phyloP scores from a whole-genome alignment of 1,140 invertebrate genomes.

The Archivesica marissinica region DNA sequence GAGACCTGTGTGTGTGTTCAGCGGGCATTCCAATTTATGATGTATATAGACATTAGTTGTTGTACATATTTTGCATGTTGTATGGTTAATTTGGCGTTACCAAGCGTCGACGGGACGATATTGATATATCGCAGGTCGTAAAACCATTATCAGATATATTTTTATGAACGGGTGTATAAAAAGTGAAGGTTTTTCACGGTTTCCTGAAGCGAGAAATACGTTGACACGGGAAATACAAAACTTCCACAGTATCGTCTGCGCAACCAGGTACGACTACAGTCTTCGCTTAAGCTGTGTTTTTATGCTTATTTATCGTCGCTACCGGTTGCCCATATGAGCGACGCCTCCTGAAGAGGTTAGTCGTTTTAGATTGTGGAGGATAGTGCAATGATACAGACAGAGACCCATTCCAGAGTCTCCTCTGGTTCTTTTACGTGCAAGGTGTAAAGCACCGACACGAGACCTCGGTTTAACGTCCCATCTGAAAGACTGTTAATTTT shows the following conservation, averaged over 20 bases:
- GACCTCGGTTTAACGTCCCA: no score
- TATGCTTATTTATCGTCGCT: no score
- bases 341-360: no score
- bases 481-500: no score
- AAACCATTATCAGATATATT: constrained; percentile 13
- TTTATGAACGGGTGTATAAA: constrained; percentile 8
- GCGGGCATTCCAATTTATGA: constrained; percentile 2
- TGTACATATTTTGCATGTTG: not conserved
- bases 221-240: constrained; percentile 14
- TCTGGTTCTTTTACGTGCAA: no score
- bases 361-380: no score
- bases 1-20: constrained; percentile 40
- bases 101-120: not conserved
- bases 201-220: not conserved
- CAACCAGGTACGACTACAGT: no score
- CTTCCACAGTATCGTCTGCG: not conserved
- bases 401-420: no score
- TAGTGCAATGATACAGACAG: no score
- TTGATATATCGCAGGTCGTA: constrained; percentile 31
- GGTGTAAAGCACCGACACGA: no score
- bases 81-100: constrained; percentile 31
- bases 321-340: no score
- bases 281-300: no score
- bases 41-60: constrained; percentile 38
- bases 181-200: constrained; percentile 31